A percentile compares a stretch with the other conserved stretches of the same genome.
phyloP scores from a whole-genome alignment of 2,113 vertebrate genomes.

The Sapajus apella region DNA sequence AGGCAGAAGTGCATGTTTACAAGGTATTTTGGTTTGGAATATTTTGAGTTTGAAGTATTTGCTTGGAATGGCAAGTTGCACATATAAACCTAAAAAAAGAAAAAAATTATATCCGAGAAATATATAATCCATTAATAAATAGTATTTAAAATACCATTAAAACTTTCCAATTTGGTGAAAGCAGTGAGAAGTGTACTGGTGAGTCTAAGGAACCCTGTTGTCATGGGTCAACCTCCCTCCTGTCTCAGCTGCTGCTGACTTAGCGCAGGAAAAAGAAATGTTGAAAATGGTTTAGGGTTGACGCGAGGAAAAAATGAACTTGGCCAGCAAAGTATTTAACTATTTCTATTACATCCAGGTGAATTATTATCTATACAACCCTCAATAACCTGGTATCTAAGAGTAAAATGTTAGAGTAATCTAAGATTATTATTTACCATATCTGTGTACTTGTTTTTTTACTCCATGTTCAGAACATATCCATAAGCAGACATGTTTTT shows the following conservation, averaged over 20 bases:
- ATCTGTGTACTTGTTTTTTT: background rate
- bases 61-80: background rate
- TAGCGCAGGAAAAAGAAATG: background rate
- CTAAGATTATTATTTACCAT: background rate
- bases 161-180: background rate
- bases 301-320: background rate
- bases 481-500: background rate
- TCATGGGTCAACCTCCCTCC: background rate
- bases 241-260: fast-evolving
- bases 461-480: background rate
- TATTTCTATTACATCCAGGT: background rate
- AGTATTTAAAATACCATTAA: background rate
- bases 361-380: background rate
- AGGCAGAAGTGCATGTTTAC: background rate
- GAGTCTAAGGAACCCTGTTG: background rate
- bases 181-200: background rate
- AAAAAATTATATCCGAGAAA: background rate
- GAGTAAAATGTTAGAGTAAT: background rate
- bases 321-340: too few species aligned
- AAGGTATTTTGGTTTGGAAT: background rate
- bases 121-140: background rate
- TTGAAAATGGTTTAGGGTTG: background rate
- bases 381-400: background rate
- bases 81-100: background rate
- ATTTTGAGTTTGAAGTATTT: background rate